Evolutionary conservation across 2,113 vertebrate genomes (phyloP).

Genomic region (Odocoileus virginianus): DNA sequence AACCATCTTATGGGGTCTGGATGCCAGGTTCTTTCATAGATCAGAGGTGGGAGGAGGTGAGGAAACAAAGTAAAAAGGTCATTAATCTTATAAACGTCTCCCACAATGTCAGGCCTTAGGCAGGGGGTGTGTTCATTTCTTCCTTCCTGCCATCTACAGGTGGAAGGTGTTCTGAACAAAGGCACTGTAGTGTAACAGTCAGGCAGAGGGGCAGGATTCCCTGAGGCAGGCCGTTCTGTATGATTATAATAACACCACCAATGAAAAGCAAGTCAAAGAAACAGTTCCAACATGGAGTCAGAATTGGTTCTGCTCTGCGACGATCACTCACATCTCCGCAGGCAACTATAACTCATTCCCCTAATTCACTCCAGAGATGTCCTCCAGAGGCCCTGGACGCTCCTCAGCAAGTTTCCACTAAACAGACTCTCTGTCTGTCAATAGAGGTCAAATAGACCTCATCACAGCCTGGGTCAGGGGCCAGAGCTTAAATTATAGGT

Average conservation of each 20-base stretch:
- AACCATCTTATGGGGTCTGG: neutral
- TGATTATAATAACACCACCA: neutral
- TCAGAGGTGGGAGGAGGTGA: neutral
- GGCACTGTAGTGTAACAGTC: fast-evolving
- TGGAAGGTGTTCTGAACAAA: neutral
- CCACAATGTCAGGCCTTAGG: neutral
- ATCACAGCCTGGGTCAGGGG: neutral
- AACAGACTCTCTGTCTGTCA: neutral
- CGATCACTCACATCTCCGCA: neutral
- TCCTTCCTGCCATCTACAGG: neutral
- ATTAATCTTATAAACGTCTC: neutral
- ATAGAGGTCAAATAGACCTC: neutral
- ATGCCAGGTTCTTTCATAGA: neutral
- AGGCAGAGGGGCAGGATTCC: neutral
- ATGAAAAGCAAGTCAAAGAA: neutral
- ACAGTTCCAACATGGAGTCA: neutral
- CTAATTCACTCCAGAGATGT: neutral
- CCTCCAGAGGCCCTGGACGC: too few relatives aligned
- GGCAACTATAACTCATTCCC: neutral
- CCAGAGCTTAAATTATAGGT: constrained; percentile 24
- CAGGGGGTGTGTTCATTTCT: neutral
- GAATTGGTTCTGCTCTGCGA: neutral
- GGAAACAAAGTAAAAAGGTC: neutral
- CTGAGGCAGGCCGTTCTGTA: neutral
- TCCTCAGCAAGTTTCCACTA: neutral